Evolutionary conservation across 35 echinoderm and acorn worm genomes (phyloP), one percentile per base, ranked within the genome.

Genomic region (Ophiothrix spiculata): DNA sequence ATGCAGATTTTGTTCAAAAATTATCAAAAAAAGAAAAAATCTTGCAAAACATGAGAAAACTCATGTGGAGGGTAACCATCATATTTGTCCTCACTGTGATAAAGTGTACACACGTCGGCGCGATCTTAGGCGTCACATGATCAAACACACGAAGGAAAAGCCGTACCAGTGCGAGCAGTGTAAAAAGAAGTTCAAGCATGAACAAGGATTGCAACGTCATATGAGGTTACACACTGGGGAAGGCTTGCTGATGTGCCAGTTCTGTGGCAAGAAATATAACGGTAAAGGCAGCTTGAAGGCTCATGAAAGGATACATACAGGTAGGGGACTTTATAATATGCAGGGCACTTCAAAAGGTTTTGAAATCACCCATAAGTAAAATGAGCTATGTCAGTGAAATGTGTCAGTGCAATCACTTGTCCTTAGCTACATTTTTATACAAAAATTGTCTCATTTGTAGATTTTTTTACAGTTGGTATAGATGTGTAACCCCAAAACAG

Each of bases 171-270:
- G 60, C 29, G 60, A 69, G 60, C 17, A 69, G 60, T 69, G 60
- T n/a, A 69, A 69, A 28, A 69, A 69, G 60, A 69, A 28, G 25
- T 69, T 69, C 60, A 69, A 69, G 60, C 60, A 69, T n/a, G 60
- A 69, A 2, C 16, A 25, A 69, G 60, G 60, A 69, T n/a, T 69
- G 23, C 60, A 28, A 12, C 8, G 60, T 25, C 60, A 69, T 28
- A 69, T 6, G 60, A 10, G 60, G 29, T n/a, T 69, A 25, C 60
- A 69, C 23, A 69, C 60, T 69, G 60, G 60, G 8, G 60, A 69
- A 12, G 60, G 60, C 60, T 69, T 69, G 23, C 23, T 69, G 60
- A 25, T 69, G 60, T 69, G 60, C 23, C 60, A 69, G 25, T 69
- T 69, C 60, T 69, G 60, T n/a, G 60, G 60, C 10, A 69, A 69